Conservation (phyloP, 2,888 invertebrate genomes). For the Cosmorhoe ocellata region DNA sequence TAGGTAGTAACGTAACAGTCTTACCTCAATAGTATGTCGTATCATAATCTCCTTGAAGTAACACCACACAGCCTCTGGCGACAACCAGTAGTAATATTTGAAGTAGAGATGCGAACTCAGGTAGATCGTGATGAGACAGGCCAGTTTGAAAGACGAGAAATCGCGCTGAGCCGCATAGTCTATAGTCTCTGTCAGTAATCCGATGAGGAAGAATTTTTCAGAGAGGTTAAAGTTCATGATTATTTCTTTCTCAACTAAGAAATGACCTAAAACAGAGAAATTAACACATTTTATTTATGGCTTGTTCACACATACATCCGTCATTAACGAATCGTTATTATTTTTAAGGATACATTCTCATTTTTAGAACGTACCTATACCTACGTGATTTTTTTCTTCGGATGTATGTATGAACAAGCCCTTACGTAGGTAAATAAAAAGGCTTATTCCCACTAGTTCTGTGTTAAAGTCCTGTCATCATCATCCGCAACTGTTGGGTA, state of each 20-base stretch:
- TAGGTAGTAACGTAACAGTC: no score
- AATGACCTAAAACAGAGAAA: constrained; percentile 40
- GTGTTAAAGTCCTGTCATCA: no score
- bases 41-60: constrained; percentile 70
- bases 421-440: no score
- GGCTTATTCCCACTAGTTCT: no score
- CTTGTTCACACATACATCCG: no score
- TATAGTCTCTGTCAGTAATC: constrained; percentile 53
- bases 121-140: constrained; percentile 62
- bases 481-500: no score
- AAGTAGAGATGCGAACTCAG: constrained; percentile 59
- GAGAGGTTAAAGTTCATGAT: constrained; percentile 52
- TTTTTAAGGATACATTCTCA: no score
- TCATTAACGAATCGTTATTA: no score
- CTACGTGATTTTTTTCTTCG: no score
- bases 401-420: no score
- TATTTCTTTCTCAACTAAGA: constrained; percentile 59
- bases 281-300: no score
- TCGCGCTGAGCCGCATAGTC: constrained; percentile 65
- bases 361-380: no score
- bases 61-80: constrained; percentile 57
- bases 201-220: constrained; percentile 58
- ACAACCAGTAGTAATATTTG: constrained; percentile 67
- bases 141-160: constrained; percentile 55
- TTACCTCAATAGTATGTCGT: constrained; percentile 67